Percentiles rank a stretch among this genome's conserved stretches.
Evolutionary conservation across 2,113 vertebrate species (phyloP).

Genomic region (Limanda limanda): DNA sequence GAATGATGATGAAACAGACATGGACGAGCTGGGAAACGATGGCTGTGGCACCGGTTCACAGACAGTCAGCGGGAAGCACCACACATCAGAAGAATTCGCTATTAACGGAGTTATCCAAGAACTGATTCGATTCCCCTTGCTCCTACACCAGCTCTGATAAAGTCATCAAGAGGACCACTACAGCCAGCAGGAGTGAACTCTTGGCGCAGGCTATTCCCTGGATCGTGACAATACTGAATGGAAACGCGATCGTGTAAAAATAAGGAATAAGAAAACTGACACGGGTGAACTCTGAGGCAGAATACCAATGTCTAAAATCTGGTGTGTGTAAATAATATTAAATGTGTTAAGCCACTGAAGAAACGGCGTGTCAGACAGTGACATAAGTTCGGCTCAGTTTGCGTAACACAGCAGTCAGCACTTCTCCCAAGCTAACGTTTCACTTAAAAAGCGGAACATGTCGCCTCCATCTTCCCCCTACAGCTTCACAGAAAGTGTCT

Average conservation of each 20-base stretch:
- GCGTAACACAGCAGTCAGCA: conserved; percentile 29
- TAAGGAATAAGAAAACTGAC: not conserved
- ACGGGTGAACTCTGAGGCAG: too few species aligned
- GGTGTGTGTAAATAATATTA: not conserved
- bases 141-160: not conserved
- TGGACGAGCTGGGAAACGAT: too few species aligned
- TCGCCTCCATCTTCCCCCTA: not conserved
- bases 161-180: not conserved
- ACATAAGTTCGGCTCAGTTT: conserved; percentile 21
- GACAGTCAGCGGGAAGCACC: not conserved
- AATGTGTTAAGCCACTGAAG: not conserved
- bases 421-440: not conserved
- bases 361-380: not conserved
- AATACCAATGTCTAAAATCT: too few species aligned
- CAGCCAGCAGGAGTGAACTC: not conserved
- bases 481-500: not conserved
- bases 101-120: not conserved
- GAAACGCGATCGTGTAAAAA: not conserved
- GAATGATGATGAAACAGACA: not conserved
- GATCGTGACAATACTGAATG: not conserved
- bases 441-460: not conserved
- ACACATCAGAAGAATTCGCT: not conserved
- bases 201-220: conserved; percentile 48
- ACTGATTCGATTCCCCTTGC: fast-evolving
- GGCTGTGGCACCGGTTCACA: not conserved